phyloP scores from a whole-genome alignment of 2,797 vertebrate species.

The Calcarius lapponicus region DNA sequence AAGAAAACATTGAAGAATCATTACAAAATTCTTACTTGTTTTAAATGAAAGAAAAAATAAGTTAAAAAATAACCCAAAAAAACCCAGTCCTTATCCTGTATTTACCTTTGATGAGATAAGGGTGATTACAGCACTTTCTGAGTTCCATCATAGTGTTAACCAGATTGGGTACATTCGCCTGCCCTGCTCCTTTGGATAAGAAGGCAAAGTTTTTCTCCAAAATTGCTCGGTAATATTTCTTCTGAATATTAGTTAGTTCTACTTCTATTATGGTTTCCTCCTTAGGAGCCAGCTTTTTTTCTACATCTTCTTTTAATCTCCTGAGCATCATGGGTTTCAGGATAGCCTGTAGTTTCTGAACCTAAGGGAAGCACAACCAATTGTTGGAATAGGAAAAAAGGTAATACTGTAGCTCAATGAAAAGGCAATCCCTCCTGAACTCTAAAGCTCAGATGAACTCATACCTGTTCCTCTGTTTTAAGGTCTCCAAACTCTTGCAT shows the following conservation, averaged over 20 bases:
- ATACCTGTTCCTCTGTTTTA: slow-evolving; percentile 97
- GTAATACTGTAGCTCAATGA: not conserved
- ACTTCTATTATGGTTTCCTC: slow-evolving; percentile 99
- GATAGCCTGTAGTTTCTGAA: slow-evolving; percentile 96
- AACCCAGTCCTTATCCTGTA: not conserved
- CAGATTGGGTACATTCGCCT: slow-evolving; percentile 96
- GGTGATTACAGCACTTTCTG: slow-evolving; percentile 98
- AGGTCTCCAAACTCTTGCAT: slow-evolving; percentile 99
- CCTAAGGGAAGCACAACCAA: slow-evolving; percentile 75
- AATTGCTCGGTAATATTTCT: slow-evolving; percentile 98
- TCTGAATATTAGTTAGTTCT: slow-evolving; percentile 98
- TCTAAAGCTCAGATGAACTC: not conserved
- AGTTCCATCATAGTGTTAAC: slow-evolving; percentile 99
- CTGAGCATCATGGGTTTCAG: slow-evolving; percentile 99
- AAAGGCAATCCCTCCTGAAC: not conserved
- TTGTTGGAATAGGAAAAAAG: not conserved
- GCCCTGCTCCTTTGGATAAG: slow-evolving; percentile 95
- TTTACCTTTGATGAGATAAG: slow-evolving; percentile 97
- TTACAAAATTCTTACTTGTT: not conserved
- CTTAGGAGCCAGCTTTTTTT: slow-evolving; percentile 98
- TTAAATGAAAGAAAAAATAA: not conserved
- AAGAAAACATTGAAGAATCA: not conserved
- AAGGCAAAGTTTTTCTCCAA: slow-evolving; percentile 98
- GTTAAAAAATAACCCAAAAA: not conserved
- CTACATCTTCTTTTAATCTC: slow-evolving; percentile 96